A percentile compares a stretch with the other conserved stretches of the same genome.
phyloP scores from a whole-genome alignment of 2,113 vertebrate species.

The Phalacrocorax aristotelis region DNA sequence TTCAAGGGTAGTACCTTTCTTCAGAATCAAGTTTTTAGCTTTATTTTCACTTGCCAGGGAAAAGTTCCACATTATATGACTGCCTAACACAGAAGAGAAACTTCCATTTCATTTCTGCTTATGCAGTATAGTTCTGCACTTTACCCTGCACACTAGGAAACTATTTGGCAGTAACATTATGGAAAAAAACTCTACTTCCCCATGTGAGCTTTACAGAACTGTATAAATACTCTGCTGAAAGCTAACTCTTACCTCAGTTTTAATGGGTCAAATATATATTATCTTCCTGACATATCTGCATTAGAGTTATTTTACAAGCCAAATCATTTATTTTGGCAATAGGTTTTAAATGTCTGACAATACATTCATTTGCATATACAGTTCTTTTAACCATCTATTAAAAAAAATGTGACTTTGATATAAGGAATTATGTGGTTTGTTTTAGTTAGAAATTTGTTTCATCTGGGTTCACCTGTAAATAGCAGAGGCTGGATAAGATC shows the following conservation, averaged over 20 bases:
- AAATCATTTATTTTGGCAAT: neutral
- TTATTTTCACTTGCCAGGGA: neutral
- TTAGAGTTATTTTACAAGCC: neutral
- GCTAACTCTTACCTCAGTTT: neutral
- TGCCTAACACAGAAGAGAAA: neutral
- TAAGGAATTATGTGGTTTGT: neutral
- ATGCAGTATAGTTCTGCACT: neutral
- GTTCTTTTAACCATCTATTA: neutral
- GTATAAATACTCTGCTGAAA: neutral
- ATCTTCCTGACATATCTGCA: neutral
- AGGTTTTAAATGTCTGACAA: neutral
- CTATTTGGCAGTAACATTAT: neutral
- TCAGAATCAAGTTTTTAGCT: neutral
- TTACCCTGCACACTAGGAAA: neutral
- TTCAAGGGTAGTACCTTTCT: neutral
- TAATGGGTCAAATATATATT: neutral
- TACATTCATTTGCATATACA: neutral
- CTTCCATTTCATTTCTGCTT: neutral
- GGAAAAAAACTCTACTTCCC: neutral
- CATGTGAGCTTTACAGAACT: neutral
- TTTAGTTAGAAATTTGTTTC: neutral
- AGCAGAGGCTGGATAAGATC: slow-evolving; percentile 90
- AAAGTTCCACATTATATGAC: neutral
- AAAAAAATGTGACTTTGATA: neutral
- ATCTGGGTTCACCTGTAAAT: slow-evolving; percentile 90